Evolutionary conservation across 1,140 invertebrate genomes (phyloP), one percentile per base, ranked within the genome.

Genomic region (Trissolcus basalis): DNA sequence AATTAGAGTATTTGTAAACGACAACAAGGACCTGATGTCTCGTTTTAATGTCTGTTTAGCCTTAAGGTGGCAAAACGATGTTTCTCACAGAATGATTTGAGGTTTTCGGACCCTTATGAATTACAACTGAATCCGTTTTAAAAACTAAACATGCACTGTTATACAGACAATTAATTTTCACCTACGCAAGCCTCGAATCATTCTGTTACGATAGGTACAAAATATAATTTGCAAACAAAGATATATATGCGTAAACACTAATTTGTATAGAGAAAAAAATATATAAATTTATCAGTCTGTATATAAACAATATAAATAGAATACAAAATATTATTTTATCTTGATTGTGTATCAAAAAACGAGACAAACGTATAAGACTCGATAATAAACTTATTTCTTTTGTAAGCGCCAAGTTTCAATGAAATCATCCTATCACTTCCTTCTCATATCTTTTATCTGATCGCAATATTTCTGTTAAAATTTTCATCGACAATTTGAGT

Each of bases 321-420:
- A 80, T 81, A 77, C 71, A 78, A 56, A 78, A 58, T 60, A 78
- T 78, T 79, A 75, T 81, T 80, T 77, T 73, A 81, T 77, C 77
- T 76, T 82, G 77, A 78, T 77, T 73, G 68, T 75, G 74, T 73
- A 55, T 47, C 63, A 73, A 55, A 50, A 14, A 72, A 67, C 39
- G 45, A 73, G 55, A 80, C 76, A 73, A 73, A 79, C 72, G 76
- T 85, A 80, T 85, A 83, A 84, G 78, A 76, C 79, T 81, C 67
- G 73, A 81, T 79, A 83, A 86, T 84, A 86, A 85, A 85, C 80
- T 82, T 77, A 73, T 81, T 83, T 76, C 80, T 70, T 82, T 85
- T 81, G 59, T 74, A 67, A 55, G 9, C 9, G 36, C 3, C 36
- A 3, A 11, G 9, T 39, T 39, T 39, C n/a, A 4, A 3, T 27